Evolutionary conservation across 23 tunicate genomes (phyloP).

Genomic region (Halocynthia aurantium): DNA sequence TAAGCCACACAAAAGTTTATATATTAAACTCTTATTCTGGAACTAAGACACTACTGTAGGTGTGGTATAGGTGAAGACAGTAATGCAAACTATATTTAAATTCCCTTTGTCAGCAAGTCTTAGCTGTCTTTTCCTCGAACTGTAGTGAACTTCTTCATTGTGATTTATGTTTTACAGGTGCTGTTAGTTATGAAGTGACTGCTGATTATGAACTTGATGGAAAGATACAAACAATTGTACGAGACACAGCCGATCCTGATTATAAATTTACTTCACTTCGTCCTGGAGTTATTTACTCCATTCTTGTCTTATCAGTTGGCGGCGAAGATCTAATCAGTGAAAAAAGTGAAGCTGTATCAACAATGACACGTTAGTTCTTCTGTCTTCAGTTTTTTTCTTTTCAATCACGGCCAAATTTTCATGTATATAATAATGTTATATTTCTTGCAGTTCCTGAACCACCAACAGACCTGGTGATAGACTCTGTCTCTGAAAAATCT

Average conservation of each 20-base stretch:
- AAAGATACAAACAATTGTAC: neutral
- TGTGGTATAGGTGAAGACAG: too few species aligned
- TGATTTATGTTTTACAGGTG: neutral
- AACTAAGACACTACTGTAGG: too few species aligned
- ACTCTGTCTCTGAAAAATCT: slow-evolving; percentile 10
- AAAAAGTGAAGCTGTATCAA: slow-evolving; percentile 22
- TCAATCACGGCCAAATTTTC: too few species aligned
- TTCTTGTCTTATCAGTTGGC: slow-evolving; percentile 24
- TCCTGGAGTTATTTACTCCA: slow-evolving; percentile 1
- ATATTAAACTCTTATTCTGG: too few species aligned
- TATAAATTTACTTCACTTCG: neutral
- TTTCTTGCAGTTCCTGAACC: slow-evolving; percentile 10
- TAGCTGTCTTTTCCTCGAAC: too few species aligned
- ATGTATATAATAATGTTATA: neutral
- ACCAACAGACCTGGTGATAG: slow-evolving; percentile 5
- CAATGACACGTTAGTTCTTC: slow-evolving; percentile 32
- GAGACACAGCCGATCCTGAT: neutral
- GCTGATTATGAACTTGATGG: slow-evolving; percentile 8
- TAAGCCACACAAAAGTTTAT: too few species aligned
- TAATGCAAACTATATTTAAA: too few species aligned
- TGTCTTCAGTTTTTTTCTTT: neutral
- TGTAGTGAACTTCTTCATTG: too few species aligned
- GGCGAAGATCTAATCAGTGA: slow-evolving; percentile 27
- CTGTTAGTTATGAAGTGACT: neutral
- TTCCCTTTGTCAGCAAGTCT: too few species aligned